Conservation (phyloP, 2,797 vertebrate genomes). For the Bradypodion ventrale region DNA sequence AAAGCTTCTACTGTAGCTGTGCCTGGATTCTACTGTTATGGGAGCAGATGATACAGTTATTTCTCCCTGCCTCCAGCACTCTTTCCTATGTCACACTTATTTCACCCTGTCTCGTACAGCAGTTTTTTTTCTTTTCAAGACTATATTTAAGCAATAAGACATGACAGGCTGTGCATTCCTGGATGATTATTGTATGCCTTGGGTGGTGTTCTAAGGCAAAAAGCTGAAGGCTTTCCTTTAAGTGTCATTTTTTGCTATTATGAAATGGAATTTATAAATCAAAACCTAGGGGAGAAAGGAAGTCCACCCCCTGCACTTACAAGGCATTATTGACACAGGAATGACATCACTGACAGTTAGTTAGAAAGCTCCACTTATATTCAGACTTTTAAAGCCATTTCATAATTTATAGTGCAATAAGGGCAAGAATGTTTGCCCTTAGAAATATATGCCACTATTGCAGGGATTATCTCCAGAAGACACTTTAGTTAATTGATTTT, state of each 20-base stretch:
- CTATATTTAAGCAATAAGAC: slow-evolving; percentile 66
- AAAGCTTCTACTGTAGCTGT: background rate
- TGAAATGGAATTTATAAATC: slow-evolving; percentile 59
- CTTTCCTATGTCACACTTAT: slow-evolving; percentile 28
- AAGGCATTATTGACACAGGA: slow-evolving; percentile 38
- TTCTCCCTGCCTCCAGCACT: background rate
- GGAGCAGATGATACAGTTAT: slow-evolving; percentile 2
- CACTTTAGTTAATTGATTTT: slow-evolving; percentile 40
- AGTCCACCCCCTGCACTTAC: slow-evolving; percentile 46
- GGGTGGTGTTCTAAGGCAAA: slow-evolving; percentile 43
- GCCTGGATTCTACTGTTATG: slow-evolving; percentile 6
- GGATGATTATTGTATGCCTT: slow-evolving; percentile 60
- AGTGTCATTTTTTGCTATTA: slow-evolving; percentile 55
- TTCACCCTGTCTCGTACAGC: slow-evolving; percentile 9
- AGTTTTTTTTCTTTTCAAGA: slow-evolving; percentile 41
- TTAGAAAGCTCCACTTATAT: slow-evolving; percentile 31
- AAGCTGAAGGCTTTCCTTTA: slow-evolving; percentile 44
- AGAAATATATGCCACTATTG: slow-evolving; percentile 27
- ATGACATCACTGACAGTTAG: slow-evolving; percentile 46
- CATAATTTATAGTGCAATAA: slow-evolving; percentile 28
- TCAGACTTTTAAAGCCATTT: slow-evolving; percentile 51
- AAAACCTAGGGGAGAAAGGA: slow-evolving; percentile 37
- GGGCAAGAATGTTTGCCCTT: slow-evolving; percentile 31
- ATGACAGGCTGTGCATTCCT: slow-evolving; percentile 65
- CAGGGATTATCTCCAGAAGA: slow-evolving; percentile 23